phyloP scores from a whole-genome alignment of 2,888 invertebrate species.

The Mellilla xanthometata region DNA sequence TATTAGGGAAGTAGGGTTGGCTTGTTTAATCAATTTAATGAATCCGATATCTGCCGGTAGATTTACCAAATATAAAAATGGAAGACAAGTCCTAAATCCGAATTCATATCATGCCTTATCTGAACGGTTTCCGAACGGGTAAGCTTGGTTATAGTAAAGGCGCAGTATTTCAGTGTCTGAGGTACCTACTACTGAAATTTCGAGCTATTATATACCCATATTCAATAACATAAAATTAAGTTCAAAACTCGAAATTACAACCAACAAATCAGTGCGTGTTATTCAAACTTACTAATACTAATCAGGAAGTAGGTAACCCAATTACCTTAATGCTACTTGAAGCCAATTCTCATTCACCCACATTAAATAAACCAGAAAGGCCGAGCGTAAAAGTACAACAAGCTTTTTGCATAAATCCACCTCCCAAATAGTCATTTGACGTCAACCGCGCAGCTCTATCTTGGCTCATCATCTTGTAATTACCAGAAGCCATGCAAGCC shows the following conservation, averaged over 20 bases:
- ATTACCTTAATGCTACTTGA: too few species aligned
- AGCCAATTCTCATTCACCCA: neutral
- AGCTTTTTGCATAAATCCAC: conserved; percentile 10
- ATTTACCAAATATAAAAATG: conserved; percentile 46
- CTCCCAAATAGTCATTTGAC: conserved; percentile 5
- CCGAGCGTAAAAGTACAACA: conserved; percentile 3
- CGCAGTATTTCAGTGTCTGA: conserved; percentile 11
- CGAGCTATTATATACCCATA: too few species aligned
- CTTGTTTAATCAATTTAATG: conserved; percentile 19
- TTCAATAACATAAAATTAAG: too few species aligned
- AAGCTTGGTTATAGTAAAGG: conserved; percentile 18
- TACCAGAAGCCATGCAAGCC: conserved; percentile 13
- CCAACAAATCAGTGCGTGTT: too few species aligned
- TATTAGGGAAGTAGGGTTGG: neutral
- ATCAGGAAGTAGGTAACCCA: neutral
- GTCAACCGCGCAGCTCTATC: conserved; percentile 10
- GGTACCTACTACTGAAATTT: neutral
- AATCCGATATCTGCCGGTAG: conserved; percentile 34
- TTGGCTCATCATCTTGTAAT: conserved; percentile 14
- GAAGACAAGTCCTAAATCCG: conserved; percentile 52
- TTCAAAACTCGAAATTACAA: too few species aligned
- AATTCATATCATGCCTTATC: conserved; percentile 60
- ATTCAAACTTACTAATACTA: neutral
- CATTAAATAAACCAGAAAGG: conserved; percentile 1
- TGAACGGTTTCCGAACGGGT: conserved; percentile 54